Evolutionary conservation across 2,888 invertebrate genomes (phyloP).

Genomic region (Alentia gelatinosa): DNA sequence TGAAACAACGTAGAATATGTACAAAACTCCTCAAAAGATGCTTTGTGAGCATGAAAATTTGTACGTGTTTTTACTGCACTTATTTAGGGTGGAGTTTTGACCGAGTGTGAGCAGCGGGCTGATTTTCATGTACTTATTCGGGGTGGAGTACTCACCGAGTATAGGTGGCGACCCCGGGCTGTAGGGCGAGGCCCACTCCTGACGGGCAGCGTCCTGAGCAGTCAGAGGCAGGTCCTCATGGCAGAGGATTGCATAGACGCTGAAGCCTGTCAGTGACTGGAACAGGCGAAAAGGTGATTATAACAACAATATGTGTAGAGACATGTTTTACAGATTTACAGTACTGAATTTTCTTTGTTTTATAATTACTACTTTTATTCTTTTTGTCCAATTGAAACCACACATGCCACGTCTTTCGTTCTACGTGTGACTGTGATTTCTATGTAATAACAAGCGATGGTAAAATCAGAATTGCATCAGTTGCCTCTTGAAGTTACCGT

Average conservation of each 20-base stretch:
- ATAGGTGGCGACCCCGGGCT: not conserved
- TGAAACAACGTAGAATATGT: not conserved
- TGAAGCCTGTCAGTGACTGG: not conserved
- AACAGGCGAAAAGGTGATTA: not conserved
- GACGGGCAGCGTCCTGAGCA: not conserved
- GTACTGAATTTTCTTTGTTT: too few species aligned
- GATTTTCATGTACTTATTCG: not conserved
- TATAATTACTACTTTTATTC: too few species aligned
- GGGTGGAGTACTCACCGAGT: not conserved
- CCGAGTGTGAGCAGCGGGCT: not conserved
- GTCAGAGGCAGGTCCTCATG: conserved; percentile 19
- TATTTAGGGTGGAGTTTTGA: not conserved
- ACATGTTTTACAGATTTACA: too few species aligned
- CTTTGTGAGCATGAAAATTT: not conserved
- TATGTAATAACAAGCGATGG: too few species aligned
- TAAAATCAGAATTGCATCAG: too few species aligned
- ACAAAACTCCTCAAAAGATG: not conserved
- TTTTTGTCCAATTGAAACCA: too few species aligned
- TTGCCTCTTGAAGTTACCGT: too few species aligned
- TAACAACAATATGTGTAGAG: too few species aligned
- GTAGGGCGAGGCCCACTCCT: not conserved
- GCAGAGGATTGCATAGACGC: not conserved
- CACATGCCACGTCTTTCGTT: too few species aligned
- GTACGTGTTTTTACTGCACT: too few species aligned
- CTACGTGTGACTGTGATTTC: too few species aligned